A percentile compares a stretch with the other conserved stretches of the same genome.
phyloP scores from a whole-genome alignment of 2,797 vertebrate genomes.

The Sebastiscus albofasciatus region DNA sequence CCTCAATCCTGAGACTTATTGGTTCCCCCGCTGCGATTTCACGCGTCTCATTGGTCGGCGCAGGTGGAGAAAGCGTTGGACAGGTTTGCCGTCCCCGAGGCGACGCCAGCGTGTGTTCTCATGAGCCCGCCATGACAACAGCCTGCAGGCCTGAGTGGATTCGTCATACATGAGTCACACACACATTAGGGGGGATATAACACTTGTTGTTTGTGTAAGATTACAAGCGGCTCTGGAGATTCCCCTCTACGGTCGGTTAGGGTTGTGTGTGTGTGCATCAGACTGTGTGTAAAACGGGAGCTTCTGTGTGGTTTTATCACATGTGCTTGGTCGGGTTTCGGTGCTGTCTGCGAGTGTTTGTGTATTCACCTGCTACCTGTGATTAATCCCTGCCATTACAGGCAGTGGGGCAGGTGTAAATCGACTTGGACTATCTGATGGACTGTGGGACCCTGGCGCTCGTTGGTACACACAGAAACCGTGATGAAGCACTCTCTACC shows the following conservation, averaged over 20 bases:
- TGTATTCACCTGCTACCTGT: constrained; percentile 57
- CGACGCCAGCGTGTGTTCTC: constrained; percentile 49
- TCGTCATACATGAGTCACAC: constrained; percentile 67
- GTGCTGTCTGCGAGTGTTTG: constrained; percentile 15
- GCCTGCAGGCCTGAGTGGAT: constrained; percentile 38
- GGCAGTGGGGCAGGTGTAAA: constrained; percentile 46
- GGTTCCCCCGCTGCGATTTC: neutral
- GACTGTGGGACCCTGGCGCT: constrained; percentile 11
- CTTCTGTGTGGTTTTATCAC: constrained; percentile 31
- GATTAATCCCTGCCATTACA: constrained; percentile 64
- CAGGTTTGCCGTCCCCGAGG: constrained; percentile 53
- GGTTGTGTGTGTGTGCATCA: neutral
- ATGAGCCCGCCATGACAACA: constrained; percentile 54
- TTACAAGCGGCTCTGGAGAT: constrained; percentile 56
- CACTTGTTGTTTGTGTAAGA: constrained; percentile 57
- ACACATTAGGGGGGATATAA: constrained; percentile 53
- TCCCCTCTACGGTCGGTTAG: constrained; percentile 40
- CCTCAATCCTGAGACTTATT: constrained; percentile 52
- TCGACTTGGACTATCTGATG: constrained; percentile 35
- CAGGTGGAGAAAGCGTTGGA: constrained; percentile 30
- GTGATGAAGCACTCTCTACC: constrained; percentile 52
- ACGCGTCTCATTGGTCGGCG: constrained; percentile 27
- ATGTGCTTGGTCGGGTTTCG: constrained; percentile 4
- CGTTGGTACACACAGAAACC: constrained; percentile 29
- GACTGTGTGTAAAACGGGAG: constrained; percentile 32